Conservation (phyloP, 2,888 invertebrate species). For the Euzophera pinguis region DNA sequence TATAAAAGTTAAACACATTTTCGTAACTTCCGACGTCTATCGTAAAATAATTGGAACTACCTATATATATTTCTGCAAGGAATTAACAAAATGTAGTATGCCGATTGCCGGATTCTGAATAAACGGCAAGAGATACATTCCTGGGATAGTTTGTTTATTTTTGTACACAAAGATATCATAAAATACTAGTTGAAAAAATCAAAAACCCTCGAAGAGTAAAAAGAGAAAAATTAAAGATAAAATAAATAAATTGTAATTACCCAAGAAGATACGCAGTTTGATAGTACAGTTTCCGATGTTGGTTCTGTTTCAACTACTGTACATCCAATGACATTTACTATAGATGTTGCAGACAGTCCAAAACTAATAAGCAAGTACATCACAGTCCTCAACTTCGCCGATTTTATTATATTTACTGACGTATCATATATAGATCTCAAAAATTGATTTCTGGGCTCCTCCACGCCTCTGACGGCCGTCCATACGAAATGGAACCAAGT, state of each 20-base stretch:
- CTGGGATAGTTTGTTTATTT: too few species aligned
- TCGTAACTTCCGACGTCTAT: too few species aligned
- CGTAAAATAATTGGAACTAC: too few species aligned
- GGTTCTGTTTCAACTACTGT: slow-evolving; percentile 42
- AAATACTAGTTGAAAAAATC: too few species aligned
- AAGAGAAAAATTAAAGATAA: too few species aligned
- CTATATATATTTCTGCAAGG: too few species aligned
- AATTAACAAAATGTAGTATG: too few species aligned
- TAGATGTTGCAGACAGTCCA: slow-evolving; percentile 82
- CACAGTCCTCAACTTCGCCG: slow-evolving; percentile 79
- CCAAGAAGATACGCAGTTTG: slow-evolving; percentile 75
- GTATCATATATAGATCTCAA: slow-evolving; percentile 80
- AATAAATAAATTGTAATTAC: slow-evolving; percentile 39
- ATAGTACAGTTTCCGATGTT: slow-evolving; percentile 42
- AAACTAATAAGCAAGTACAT: slow-evolving; percentile 85
- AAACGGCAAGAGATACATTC: too few species aligned
- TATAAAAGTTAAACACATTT: background rate
- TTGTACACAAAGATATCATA: too few species aligned
- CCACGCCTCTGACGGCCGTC: slow-evolving; percentile 72
- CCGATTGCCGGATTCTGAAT: too few species aligned
- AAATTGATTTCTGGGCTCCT: slow-evolving; percentile 75
- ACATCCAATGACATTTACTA: slow-evolving; percentile 82
- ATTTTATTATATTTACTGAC: slow-evolving; percentile 82
- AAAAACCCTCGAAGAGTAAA: too few species aligned
- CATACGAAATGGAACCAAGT: slow-evolving; percentile 89